Evolutionary conservation across 2,113 vertebrate genomes (phyloP).

Genomic region (Sciurus niger): DNA sequence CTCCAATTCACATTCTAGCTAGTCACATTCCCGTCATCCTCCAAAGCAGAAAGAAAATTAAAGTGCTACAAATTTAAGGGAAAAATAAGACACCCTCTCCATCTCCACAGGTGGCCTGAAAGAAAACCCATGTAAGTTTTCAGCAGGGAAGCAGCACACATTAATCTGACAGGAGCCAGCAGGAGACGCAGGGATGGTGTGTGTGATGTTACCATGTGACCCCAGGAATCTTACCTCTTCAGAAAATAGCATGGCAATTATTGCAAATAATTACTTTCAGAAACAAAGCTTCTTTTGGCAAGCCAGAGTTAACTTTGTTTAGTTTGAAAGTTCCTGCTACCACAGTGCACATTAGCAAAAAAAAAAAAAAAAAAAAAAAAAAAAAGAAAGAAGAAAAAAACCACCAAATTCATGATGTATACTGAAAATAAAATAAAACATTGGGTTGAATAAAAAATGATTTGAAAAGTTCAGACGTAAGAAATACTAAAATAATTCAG

Average conservation of each 20-base stretch:
- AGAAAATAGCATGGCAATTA: slow-evolving; percentile 66
- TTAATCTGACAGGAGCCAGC: slow-evolving; percentile 59
- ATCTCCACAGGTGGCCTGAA: slow-evolving; percentile 14
- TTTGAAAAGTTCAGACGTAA: slow-evolving; percentile 7
- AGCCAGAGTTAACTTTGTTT: slow-evolving; percentile 51
- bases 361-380: background rate
- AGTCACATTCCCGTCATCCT: slow-evolving; percentile 10
- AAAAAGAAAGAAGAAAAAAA: background rate
- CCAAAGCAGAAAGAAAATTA: slow-evolving; percentile 49
- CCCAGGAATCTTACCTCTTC: slow-evolving; percentile 56
- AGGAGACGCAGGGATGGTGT: background rate
- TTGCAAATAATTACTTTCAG: slow-evolving; percentile 76
- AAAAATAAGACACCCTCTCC: background rate
- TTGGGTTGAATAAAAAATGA: slow-evolving; percentile 21
- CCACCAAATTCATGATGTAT: background rate
- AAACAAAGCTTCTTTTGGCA: slow-evolving; percentile 67
- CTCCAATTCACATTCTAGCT: slow-evolving; percentile 16
- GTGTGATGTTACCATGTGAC: slow-evolving; percentile 42
- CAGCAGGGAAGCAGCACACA: slow-evolving; percentile 11
- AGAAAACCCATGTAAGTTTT: slow-evolving; percentile 49
- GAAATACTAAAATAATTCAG: background rate
- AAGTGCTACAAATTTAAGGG: slow-evolving; percentile 26
- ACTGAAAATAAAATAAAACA: slow-evolving; percentile 61
- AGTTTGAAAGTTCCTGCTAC: slow-evolving; percentile 28
- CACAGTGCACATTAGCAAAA: background rate